These are phyloP conservation scores for Aphidius ervi DNA, from an alignment of 1,140 invertebrate genomes.

Conservation along the genomic window DNA sequence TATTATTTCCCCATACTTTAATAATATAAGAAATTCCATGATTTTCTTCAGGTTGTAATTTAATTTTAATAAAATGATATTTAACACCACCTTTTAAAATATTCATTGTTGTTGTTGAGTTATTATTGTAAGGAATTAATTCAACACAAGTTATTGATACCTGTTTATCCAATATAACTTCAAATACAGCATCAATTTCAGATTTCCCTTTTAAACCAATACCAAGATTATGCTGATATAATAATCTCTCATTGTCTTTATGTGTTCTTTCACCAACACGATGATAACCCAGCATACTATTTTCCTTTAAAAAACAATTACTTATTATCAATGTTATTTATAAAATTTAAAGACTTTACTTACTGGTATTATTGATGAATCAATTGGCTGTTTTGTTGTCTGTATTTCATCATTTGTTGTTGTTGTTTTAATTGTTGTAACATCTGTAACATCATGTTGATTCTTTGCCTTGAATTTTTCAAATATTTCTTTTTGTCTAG, in stretches of 20 bases:
- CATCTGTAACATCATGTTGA: too few species aligned
- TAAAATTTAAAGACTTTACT: too few species aligned
- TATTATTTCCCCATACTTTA: constrained; percentile 31
- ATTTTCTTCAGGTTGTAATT: constrained; percentile 20
- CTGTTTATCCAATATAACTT: constrained; percentile 24
- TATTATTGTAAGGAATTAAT: constrained; percentile 17
- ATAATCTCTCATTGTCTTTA: constrained; percentile 16
- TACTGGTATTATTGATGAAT: too few species aligned
- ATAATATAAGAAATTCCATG: constrained; percentile 26
- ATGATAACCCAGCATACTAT: constrained; percentile 13
- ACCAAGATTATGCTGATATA: constrained; percentile 36
- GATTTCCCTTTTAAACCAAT: constrained; percentile 22
- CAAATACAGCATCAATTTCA: constrained; percentile 16
- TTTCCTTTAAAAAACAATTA: background rate
- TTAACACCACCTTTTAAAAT: constrained; percentile 24
- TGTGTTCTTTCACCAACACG: constrained; percentile 19
- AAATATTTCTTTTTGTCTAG: constrained; percentile 28
- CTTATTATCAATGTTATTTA: background rate
- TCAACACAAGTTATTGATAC: constrained; percentile 30
- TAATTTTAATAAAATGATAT: constrained; percentile 23
- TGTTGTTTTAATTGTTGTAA: background rate
- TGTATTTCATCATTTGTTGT: background rate
- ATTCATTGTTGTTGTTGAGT: constrained; percentile 10
- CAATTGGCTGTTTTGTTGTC: too few species aligned
- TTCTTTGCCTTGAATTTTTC: constrained; percentile 22